These are phyloP conservation scores for Epinephelus fuscoguttatus DNA, from an alignment of 2,113 vertebrate species.

Conservation along the genomic window DNA sequence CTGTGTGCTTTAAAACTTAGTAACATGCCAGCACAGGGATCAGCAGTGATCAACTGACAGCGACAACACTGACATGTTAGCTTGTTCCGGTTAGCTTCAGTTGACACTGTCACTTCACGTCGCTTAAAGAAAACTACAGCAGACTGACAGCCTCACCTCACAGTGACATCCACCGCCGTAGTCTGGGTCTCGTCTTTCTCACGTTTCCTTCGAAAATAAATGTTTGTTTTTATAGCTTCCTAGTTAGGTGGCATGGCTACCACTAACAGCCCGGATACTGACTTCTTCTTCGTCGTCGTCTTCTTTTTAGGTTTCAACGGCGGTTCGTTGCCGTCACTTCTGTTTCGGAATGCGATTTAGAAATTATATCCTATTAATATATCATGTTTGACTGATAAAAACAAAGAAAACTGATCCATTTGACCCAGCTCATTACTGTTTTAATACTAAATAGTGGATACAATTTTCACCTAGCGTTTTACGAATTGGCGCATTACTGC, in stretches of 20 bases:
- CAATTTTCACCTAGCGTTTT: too few species aligned
- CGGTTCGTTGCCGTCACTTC: too few species aligned
- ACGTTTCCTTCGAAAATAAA: neutral
- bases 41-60: neutral
- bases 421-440: too few species aligned
- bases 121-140: neutral
- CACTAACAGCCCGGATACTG: neutral
- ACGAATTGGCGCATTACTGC: too few species aligned
- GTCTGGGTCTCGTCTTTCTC: neutral
- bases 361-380: too few species aligned
- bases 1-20: neutral
- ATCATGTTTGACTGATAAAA: too few species aligned
- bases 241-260: neutral
- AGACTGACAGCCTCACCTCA: conserved; percentile 28
- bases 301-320: too few species aligned
- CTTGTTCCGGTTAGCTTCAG: conserved; percentile 14
- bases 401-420: too few species aligned
- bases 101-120: neutral
- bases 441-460: too few species aligned
- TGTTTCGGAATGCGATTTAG: too few species aligned
- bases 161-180: neutral
- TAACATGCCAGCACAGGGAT: neutral
- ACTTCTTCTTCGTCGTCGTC: too few species aligned
- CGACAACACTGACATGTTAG: conserved; percentile 39
- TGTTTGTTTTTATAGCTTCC: neutral